Conservation (phyloP, 1,140 invertebrate genomes). For the Melipona quadrifasciata region DNA sequence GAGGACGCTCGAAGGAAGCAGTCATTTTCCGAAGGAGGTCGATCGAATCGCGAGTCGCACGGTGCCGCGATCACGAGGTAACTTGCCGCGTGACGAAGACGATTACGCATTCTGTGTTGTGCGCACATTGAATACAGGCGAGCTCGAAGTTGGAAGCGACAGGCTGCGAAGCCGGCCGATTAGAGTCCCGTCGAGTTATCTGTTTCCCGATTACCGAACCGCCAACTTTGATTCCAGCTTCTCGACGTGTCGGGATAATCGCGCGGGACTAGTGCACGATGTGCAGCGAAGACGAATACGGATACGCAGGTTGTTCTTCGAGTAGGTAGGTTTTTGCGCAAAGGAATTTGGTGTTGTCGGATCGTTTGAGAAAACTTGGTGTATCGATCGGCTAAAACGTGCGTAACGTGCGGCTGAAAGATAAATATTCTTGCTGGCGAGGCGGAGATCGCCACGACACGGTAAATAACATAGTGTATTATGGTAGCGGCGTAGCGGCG, state of each 20-base stretch:
- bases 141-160: not conserved
- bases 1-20: not conserved
- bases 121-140: conserved; percentile 17
- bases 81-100: not conserved
- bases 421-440: not conserved
- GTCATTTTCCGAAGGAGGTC: not conserved
- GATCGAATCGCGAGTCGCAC: not conserved
- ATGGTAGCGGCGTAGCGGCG: not conserved
- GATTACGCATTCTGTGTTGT: not conserved
- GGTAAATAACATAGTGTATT: not conserved
- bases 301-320: not conserved
- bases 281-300: not conserved
- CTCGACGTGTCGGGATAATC: not conserved
- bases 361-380: not conserved
- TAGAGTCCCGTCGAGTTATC: not conserved
- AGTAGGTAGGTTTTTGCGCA: no score
- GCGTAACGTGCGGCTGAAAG: not conserved
- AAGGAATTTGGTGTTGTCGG: not conserved
- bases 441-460: not conserved
- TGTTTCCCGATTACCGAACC: not conserved
- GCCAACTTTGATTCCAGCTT: not conserved
- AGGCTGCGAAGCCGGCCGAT: conserved; percentile 3
- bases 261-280: not conserved
- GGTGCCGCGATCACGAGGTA: not conserved
- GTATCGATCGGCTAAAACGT: not conserved